Base-by-base conservation (phyloP, 1,140 invertebrate species). In the Drosophila nebulosa region DNA sequence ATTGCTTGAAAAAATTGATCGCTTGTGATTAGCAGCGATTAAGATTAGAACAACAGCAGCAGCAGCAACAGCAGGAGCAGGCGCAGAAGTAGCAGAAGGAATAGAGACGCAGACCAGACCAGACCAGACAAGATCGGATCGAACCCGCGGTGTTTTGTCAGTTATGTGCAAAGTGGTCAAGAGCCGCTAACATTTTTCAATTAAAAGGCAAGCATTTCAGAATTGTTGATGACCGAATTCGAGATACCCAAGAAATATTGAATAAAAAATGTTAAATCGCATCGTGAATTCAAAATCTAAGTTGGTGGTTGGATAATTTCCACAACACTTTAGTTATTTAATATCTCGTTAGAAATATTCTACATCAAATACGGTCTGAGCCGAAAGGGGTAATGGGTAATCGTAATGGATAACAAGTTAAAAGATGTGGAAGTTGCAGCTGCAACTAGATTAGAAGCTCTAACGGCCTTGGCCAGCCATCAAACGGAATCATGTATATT, bases 171-270 rank as follows among this genome's bases (percentile, higher is more conserved):
- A 85, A 85, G 81, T 85, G 81, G 83, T 67, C 78, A 75, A 86
- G 69, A 78, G 81, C 81, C 83, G 81, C 83, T 86, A 85, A 86
- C 83, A 88, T 88, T 85, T 85, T 85, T 85, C 81, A 85, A 85
- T 85, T 85, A 85, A 85, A 85, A 85, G 60, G 57, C 80, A 67
- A 64, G 73, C 46, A 36, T 35, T 36, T 46, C 39, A 14, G 26
- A 42, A 51, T 73, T 32, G 5, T 16, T 7, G 30, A 27, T 59
- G 50, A 27, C 63, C 80, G 80, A 84, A 69, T 64, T 5, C 10
- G 12, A 6, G 27, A 60, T 84, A 74, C 81, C 78, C 52, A 16
- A 14, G 12, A 52, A 32, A 12, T 5, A 26, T 50, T 50, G 36
- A 16, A 16, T 39, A 39, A 1, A 12, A 39, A 16, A 16, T 16